Base-by-base conservation (phyloP, 2,888 invertebrate species). In the Eupeodes luniger region DNA sequence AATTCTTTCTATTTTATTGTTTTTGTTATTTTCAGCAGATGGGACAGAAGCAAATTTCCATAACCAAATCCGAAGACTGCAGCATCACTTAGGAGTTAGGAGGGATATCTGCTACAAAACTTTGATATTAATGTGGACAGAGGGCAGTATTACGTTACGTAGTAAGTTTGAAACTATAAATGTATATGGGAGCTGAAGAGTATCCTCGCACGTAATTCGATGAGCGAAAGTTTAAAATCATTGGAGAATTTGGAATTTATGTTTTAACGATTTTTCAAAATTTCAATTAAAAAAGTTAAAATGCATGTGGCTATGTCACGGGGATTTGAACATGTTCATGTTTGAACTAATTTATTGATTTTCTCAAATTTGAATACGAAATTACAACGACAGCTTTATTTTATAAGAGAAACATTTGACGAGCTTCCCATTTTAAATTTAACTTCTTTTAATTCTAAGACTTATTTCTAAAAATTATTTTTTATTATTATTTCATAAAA, bases 1-100 rank as follows among this genome's bases (percentile, higher is more conserved):
- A 5, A 51, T 51, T 53, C 27, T 3, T 27, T 27, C 27, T 27
- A 3, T 27, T 11, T 64, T 64, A 51, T 27, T 40, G 14, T 47
- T 47, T n/a, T 59, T 36, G 57, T 72, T 57, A 7, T 51, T 34
- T 27, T 11, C 5, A 47, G 62, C 51, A 59, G 53, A 83, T 83
- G 69, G 27, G 51, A 49, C 59, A 40, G 9, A 76, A 19, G 55
- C 27, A 85, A 79, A 81, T 78, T 88, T 85, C 77, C 85, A 81
- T 88, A 78, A 77, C 44, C 57, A 55, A 86, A 75, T 70, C 7
- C 14, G 34, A 66, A 44, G 53, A 81, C 61, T 77, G 62, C 44
- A 49, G 6, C 64, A 36, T 10, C 5, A 5, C 10, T 7, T 27
- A 19, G 47, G 16, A 53, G 5, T 27, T 27, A 27, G 14, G 34